phyloP scores from a whole-genome alignment of 2,113 vertebrate genomes.

The Burhinus oedicnemus region DNA sequence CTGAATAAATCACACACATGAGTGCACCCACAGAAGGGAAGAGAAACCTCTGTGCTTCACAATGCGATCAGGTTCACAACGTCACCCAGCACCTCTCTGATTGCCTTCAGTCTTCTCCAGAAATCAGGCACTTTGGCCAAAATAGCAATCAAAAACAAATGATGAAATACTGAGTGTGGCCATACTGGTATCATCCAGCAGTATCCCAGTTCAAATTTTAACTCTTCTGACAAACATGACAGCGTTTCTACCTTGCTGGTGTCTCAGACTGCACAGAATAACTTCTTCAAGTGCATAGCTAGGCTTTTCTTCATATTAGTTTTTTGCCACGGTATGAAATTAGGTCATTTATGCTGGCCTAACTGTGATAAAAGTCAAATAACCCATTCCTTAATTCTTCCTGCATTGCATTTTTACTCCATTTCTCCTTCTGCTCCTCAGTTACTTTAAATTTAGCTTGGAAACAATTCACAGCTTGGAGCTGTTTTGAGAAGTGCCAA shows the following conservation, averaged over 20 bases:
- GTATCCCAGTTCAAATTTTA: neutral
- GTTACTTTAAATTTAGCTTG: neutral
- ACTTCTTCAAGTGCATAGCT: neutral
- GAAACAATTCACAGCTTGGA: neutral
- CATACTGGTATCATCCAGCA: neutral
- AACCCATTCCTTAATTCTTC: neutral
- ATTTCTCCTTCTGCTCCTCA: neutral
- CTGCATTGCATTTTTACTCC: neutral
- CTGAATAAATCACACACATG: neutral
- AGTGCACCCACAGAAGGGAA: neutral
- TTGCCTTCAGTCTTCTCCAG: neutral
- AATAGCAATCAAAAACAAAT: neutral
- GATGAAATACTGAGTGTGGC: neutral
- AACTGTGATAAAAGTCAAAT: neutral
- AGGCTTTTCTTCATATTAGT: neutral
- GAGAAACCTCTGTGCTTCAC: neutral
- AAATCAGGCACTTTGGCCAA: neutral
- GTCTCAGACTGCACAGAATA: neutral
- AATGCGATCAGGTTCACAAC: rapidly evolving
- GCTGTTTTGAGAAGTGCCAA: neutral
- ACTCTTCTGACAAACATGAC: neutral
- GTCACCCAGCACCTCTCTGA: neutral
- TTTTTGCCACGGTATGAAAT: neutral
- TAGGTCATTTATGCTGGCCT: neutral
- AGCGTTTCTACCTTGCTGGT: neutral